These are phyloP conservation scores for Perca flavescens DNA, from an alignment of 2,113 vertebrate species.

Conservation along the genomic window DNA sequence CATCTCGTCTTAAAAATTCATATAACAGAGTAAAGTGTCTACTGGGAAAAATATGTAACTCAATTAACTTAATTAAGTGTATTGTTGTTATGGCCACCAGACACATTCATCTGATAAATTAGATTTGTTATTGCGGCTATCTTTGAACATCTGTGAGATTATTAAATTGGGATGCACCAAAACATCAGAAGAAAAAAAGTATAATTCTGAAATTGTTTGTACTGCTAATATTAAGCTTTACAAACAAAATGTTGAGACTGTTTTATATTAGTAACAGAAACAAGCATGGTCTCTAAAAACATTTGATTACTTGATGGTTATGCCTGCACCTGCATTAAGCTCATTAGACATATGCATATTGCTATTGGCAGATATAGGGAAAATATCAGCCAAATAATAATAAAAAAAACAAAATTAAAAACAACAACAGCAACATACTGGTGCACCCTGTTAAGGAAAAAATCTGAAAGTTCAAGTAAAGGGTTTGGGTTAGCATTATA, in stretches of 20 bases:
- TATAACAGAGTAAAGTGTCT: not conserved
- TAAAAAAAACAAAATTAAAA: not conserved
- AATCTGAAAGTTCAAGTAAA: constrained; percentile 73
- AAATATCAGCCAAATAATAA: constrained; percentile 7
- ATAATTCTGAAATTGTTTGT: constrained; percentile 8
- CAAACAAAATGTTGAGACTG: not conserved
- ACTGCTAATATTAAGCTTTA: not conserved
- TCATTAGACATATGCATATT: constrained; percentile 4
- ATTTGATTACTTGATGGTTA: constrained; percentile 27
- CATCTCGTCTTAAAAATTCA: constrained; percentile 23
- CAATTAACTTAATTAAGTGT: constrained; percentile 7
- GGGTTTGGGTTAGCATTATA: constrained; percentile 48
- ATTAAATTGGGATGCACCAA: constrained; percentile 14
- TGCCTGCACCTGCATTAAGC: not conserved
- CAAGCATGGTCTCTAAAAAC: not conserved
- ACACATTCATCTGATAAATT: constrained; percentile 4
- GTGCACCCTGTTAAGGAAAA: constrained; percentile 32
- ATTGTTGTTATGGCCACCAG: not conserved
- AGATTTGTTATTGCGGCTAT: constrained; percentile 19
- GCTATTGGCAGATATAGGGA: not conserved
- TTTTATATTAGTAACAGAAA: not conserved
- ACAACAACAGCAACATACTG: constrained; percentile 20
- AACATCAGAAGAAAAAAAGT: not conserved
- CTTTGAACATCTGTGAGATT: constrained; percentile 24
- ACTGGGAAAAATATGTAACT: constrained; percentile 12